Percentiles rank a stretch among this genome's conserved stretches.
phyloP scores from a whole-genome alignment of 2,113 vertebrate species.

The Arenaria interpres region DNA sequence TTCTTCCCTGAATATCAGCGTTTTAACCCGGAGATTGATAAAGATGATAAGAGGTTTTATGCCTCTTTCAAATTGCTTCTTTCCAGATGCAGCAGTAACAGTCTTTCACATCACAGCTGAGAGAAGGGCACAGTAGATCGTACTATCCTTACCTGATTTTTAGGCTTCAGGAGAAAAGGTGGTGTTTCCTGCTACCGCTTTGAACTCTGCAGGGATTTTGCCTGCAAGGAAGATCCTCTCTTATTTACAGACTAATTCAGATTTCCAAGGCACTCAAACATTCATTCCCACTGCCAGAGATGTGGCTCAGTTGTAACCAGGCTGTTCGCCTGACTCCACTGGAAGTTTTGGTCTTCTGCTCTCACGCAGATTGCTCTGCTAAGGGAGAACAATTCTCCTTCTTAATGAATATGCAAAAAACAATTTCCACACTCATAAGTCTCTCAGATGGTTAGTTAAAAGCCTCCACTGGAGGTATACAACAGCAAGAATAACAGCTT shows the following conservation, averaged over 20 bases:
- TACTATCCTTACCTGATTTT: neutral
- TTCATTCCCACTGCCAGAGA: neutral
- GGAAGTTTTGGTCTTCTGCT: conserved; percentile 19
- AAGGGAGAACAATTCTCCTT: conserved; percentile 5
- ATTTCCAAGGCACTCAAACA: neutral
- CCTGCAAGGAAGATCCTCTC: neutral
- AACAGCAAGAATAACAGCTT: conserved; percentile 25
- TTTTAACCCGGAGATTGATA: neutral
- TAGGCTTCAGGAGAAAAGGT: neutral
- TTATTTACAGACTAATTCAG: neutral
- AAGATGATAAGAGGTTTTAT: neutral
- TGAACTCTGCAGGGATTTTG: neutral
- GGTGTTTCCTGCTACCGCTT: neutral
- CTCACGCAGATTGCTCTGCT: neutral
- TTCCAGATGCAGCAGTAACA: neutral
- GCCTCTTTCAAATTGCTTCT: neutral
- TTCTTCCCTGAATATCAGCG: neutral
- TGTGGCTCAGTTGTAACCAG: neutral
- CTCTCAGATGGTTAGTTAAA: conserved; percentile 39
- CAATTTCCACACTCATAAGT: neutral
- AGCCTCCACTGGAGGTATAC: neutral
- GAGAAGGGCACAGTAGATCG: neutral
- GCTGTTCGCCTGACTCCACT: neutral
- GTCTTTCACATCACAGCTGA: accelerated
- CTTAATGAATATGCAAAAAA: conserved; percentile 33